Conservation (phyloP, 2,797 vertebrate genomes). For the Oreochromis mossambicus region DNA sequence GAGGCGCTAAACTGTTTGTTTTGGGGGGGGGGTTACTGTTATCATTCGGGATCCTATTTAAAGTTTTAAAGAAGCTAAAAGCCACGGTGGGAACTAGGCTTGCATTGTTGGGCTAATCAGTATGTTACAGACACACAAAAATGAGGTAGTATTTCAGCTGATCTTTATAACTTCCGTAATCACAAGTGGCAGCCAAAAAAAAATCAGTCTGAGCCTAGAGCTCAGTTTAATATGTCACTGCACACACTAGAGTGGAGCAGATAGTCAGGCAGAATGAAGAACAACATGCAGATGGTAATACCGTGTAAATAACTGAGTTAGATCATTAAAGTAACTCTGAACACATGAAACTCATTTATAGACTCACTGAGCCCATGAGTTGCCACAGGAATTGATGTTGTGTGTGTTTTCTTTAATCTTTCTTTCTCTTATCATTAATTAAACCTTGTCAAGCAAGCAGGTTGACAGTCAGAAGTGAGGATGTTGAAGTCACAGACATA, state of each 20-base stretch:
- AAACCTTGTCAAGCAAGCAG: neutral
- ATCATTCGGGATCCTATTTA: neutral
- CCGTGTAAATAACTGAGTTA: fast-evolving
- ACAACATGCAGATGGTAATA: fast-evolving
- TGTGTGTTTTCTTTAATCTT: fast-evolving
- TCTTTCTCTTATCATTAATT: neutral
- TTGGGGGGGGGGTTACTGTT: fast-evolving
- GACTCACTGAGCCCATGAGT: neutral
- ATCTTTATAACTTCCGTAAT: neutral
- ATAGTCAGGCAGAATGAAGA: neutral
- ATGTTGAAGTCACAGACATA: neutral
- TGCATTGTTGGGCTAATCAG: neutral
- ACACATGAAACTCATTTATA: neutral
- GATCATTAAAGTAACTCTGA: neutral
- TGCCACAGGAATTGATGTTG: fast-evolving
- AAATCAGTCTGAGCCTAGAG: neutral
- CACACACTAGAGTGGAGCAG: neutral
- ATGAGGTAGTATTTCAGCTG: neutral
- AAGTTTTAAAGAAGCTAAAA: neutral
- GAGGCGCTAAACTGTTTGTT: neutral
- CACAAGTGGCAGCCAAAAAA: neutral
- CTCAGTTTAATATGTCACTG: neutral
- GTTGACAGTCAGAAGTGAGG: neutral
- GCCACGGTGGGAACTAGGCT: neutral
- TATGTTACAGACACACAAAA: neutral